These are phyloP conservation scores for Fragum fragum DNA, from an alignment of 2,888 invertebrate species.

Conservation along the genomic window DNA sequence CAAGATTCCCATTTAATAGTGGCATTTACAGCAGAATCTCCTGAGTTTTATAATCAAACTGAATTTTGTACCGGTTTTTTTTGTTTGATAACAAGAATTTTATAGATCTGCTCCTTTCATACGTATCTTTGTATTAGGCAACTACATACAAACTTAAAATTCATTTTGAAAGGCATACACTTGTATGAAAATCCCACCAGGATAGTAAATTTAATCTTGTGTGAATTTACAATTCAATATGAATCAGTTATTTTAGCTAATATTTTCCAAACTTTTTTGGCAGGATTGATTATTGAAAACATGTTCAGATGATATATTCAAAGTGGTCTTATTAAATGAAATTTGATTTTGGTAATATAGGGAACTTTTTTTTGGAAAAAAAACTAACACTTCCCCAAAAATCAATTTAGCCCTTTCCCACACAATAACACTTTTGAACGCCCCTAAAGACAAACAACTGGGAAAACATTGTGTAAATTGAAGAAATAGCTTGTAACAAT, in stretches of 20 bases:
- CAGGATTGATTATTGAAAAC: too few relatives aligned
- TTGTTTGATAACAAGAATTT: background rate
- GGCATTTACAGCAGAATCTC: slow-evolving; percentile 5
- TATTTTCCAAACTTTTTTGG: too few relatives aligned
- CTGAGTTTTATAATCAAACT: background rate
- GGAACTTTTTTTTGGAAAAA: too few relatives aligned
- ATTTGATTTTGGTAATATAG: too few relatives aligned
- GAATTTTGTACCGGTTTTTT: background rate
- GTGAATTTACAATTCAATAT: background rate
- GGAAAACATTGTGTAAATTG: too few relatives aligned
- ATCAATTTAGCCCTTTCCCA: too few relatives aligned
- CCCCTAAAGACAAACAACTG: too few relatives aligned
- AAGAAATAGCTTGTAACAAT: too few relatives aligned
- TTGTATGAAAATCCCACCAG: background rate
- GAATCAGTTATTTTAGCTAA: background rate
- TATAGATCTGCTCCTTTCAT: background rate
- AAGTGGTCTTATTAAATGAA: too few relatives aligned
- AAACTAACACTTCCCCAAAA: too few relatives aligned
- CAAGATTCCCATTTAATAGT: background rate
- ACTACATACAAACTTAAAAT: background rate
- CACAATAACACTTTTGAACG: too few relatives aligned
- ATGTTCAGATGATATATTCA: too few relatives aligned
- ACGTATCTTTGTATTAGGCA: background rate
- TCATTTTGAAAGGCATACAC: background rate
- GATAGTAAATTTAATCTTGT: background rate